Evolutionary conservation across 2,888 invertebrate species (phyloP).

Genomic region (Athalia circularis): DNA sequence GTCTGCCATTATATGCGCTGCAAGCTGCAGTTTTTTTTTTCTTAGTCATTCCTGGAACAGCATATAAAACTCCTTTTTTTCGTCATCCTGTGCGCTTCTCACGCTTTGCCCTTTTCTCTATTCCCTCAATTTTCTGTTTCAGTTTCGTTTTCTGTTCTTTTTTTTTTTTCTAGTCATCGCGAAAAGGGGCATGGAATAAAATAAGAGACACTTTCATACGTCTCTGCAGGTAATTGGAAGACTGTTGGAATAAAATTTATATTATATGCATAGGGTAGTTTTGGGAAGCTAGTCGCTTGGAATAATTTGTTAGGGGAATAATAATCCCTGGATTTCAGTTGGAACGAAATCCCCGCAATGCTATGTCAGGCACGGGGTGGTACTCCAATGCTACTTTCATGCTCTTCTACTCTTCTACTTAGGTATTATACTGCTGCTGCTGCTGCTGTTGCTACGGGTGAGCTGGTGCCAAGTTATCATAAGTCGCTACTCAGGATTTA

Average conservation of each 20-base stretch:
- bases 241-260: no score
- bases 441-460: neutral
- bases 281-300: conserved; percentile 6
- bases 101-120: neutral
- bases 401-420: no score
- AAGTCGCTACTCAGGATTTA: conserved; percentile 37
- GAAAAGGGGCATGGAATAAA: no score
- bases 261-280: neutral
- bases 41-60: no score
- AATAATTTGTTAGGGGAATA: conserved; percentile 28
- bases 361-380: neutral
- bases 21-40: neutral
- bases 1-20: neutral
- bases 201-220: no score
- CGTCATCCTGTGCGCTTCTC: neutral
- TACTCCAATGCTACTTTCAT: no score
- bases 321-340: conserved; percentile 31
- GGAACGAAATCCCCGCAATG: conserved; percentile 17
- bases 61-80: no score
- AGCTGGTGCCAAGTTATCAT: neutral
- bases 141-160: neutral
- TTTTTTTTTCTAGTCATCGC: no score
- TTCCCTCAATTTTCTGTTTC: neutral
- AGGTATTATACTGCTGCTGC: neutral
- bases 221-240: no score